phyloP scores from a whole-genome alignment of 1,140 invertebrate genomes.

The Vanessa atalanta region DNA sequence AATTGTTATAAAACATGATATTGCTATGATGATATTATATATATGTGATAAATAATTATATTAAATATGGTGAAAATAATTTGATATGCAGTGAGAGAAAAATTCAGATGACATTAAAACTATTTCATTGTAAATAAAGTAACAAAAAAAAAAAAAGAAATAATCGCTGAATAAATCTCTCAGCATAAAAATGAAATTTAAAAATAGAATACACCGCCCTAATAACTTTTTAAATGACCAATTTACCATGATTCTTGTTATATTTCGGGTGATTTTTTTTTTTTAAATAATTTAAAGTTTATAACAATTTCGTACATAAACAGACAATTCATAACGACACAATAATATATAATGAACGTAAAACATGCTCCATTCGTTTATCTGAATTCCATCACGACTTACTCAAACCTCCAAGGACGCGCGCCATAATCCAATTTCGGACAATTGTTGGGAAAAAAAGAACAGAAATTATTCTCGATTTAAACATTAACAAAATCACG shows the following conservation, averaged over 20 bases:
- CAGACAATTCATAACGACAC: constrained; percentile 27
- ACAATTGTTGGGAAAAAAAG: constrained; percentile 69
- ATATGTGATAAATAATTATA: constrained; percentile 5
- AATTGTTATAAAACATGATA: constrained; percentile 18
- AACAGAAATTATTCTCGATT: constrained; percentile 72
- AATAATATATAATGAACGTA: constrained; percentile 30
- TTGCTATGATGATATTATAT: neutral
- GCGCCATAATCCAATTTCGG: constrained; percentile 75
- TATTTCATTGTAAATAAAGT: too few relatives aligned
- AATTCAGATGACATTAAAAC: neutral
- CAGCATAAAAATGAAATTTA: too few relatives aligned
- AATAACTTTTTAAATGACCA: too few relatives aligned
- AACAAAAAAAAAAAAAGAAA: too few relatives aligned
- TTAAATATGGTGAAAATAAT: neutral
- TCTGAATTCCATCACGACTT: constrained; percentile 52
- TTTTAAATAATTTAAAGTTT: constrained; percentile 16
- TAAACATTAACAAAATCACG: constrained; percentile 31
- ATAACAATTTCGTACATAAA: constrained; percentile 46
- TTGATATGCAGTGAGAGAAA: neutral
- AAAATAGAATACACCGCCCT: too few relatives aligned
- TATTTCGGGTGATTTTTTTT: neutral
- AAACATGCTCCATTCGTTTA: constrained; percentile 37
- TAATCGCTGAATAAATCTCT: too few relatives aligned
- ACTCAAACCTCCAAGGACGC: constrained; percentile 76
- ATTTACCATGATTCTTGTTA: neutral